Base-by-base conservation (phyloP, 2,113 vertebrate genomes). In the Myotis yumanensis region DNA sequence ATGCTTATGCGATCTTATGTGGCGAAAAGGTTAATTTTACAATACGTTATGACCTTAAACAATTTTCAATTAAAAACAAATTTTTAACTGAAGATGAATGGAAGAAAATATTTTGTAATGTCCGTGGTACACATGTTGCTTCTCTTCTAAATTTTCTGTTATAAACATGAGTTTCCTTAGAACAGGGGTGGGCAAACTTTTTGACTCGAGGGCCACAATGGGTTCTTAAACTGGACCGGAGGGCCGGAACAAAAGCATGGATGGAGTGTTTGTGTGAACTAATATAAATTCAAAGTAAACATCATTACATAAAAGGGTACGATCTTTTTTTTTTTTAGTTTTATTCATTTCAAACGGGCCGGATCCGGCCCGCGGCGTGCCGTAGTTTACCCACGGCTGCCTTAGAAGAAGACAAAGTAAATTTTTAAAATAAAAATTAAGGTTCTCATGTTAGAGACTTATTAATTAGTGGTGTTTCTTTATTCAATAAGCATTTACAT, bases 111-210 rank as follows among this genome's bases (percentile, higher is more conserved):
- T 40, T 90, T 87, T 66, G 8, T 69, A 35, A 69, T 51, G 6
- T 86, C 69, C 40, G 2, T 68, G n/a, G n/a, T 8, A 82, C 11
- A 3, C 66, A 20, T 54, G n/a, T 7, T 93, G 66, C 52, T 71
- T 90, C 51, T 85, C 54, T 90, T 92, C 62, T n/a, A 85, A 22
- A 54, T 90, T 72, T 76, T 87, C 52, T 71, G 37, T 80, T 69
- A 40, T 35, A 90, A 94, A 54, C 46, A 54, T 79, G 66, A 76
- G 40, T 80, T 94, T 94, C 69, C 30, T 85, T 93, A 64, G 48
- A 66, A 48, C n/a, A n/a, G n/a, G n/a, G n/a, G n/a, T n/a, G n/a
- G n/a, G n/a, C n/a, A n/a, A n/a, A n/a, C n/a, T n/a, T n/a, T n/a
- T n/a, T n/a, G n/a, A n/a, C n/a, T n/a, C n/a, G n/a, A n/a, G n/a